Evolutionary conservation across 2,888 invertebrate species (phyloP).

Genomic region (Caenorhabditis sp.): DNA sequence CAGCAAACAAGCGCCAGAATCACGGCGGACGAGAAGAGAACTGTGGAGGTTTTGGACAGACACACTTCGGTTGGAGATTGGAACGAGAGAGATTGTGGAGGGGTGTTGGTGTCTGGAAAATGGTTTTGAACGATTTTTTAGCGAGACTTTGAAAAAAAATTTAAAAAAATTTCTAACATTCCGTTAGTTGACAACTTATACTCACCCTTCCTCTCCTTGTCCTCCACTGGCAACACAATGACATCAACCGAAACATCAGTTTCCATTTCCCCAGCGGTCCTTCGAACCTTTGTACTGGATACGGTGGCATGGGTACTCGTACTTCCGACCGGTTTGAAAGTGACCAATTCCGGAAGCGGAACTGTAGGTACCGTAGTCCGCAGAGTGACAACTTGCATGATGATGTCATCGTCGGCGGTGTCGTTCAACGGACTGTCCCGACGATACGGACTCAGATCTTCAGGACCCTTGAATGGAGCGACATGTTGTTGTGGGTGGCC

Average conservation of each 20-base stretch:
- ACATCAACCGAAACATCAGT: constrained; percentile 79
- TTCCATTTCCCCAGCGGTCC: constrained; percentile 73
- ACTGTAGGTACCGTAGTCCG: constrained; percentile 43
- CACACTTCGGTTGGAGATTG: constrained; percentile 58
- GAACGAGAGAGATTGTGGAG: constrained; percentile 60
- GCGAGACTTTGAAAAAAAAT: too few species aligned
- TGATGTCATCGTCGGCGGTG: constrained; percentile 62
- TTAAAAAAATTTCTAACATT: too few species aligned
- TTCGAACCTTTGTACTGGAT: constrained; percentile 43
- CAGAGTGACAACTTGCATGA: constrained; percentile 53
- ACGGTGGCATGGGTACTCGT: constrained; percentile 6
- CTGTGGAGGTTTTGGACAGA: constrained; percentile 50
- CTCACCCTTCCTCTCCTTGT: constrained; percentile 63
- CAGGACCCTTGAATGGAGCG: constrained; percentile 50
- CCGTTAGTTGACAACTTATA: too few species aligned
- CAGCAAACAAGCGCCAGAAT: constrained; percentile 47
- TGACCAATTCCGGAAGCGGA: constrained; percentile 46
- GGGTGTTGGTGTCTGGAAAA: constrained; percentile 47
- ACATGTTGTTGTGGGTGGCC: constrained; percentile 7
- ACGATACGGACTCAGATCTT: constrained; percentile 45
- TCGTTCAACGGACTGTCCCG: constrained; percentile 70
- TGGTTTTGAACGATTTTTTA: neutral
- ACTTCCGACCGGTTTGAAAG: constrained; percentile 46
- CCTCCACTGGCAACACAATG: constrained; percentile 77
- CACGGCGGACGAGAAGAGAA: constrained; percentile 45